Evolutionary conservation across 1,140 invertebrate species (phyloP).

Genomic region (Cydia strobilella): DNA sequence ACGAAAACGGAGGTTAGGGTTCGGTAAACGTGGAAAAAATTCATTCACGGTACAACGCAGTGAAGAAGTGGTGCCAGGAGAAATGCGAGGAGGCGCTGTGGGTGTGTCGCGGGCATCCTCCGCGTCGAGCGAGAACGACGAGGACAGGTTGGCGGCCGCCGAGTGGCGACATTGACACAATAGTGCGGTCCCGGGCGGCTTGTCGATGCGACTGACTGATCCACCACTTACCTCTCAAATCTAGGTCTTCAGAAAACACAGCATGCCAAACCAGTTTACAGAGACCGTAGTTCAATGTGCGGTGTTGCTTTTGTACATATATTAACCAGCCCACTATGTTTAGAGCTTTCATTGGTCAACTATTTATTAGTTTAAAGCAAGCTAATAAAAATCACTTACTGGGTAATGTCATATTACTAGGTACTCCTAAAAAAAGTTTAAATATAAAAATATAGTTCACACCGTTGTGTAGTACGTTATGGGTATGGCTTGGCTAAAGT

Average conservation of each 20-base stretch:
- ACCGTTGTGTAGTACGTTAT: constrained; percentile 12
- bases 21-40: constrained; percentile 95
- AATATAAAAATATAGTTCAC: constrained; percentile 25
- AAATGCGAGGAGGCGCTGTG: constrained; percentile 86
- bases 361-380: constrained; percentile 40
- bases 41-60: constrained; percentile 97
- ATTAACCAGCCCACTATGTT: constrained; percentile 44
- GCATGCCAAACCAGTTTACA: constrained; percentile 57
- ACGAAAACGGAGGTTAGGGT: constrained; percentile 96
- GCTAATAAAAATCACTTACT: constrained; percentile 36
- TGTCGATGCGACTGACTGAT: constrained; percentile 26
- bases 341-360: constrained; percentile 66
- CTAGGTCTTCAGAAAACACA: constrained; percentile 42
- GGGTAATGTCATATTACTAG: not conserved
- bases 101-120: constrained; percentile 90
- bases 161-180: constrained; percentile 69
- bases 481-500: too few relatives aligned
- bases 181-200: constrained; percentile 62
- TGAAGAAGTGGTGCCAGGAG: constrained; percentile 95
- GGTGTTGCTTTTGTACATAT: constrained; percentile 66
- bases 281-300: constrained; percentile 54
- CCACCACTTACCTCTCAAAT: constrained; percentile 22
- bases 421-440: not conserved
- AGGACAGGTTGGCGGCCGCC: constrained; percentile 70
- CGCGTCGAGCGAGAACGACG: constrained; percentile 94